Percentiles rank a stretch among this genome's conserved stretches.
Evolutionary conservation across 1,140 invertebrate genomes (phyloP).

Genomic region (Colletes latitarsis): DNA sequence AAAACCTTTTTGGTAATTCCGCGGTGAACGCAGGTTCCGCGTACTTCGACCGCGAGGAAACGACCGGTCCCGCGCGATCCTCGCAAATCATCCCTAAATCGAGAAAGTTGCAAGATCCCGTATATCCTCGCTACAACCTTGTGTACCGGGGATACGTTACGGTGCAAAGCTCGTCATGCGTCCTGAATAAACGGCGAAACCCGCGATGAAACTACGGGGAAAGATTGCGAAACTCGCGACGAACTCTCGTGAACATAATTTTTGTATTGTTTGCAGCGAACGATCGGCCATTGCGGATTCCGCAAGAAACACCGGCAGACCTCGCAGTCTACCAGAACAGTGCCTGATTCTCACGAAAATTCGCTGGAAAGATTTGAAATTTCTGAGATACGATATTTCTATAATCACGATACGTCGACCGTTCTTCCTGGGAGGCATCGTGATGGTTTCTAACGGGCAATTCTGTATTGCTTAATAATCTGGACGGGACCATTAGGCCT

Average conservation of each 20-base stretch:
- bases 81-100: constrained; percentile 75
- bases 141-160: background rate
- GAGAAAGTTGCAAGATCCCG: constrained; percentile 66
- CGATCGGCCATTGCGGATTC: constrained; percentile 74
- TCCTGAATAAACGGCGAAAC: constrained; percentile 73
- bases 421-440: too few species aligned
- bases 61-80: constrained; percentile 40
- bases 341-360: constrained; percentile 63
- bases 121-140: constrained; percentile 40
- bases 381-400: too few species aligned
- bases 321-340: background rate
- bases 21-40: background rate
- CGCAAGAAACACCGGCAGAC: constrained; percentile 65
- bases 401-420: too few species aligned
- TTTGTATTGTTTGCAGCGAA: constrained; percentile 77
- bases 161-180: constrained; percentile 69
- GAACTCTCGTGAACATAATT: constrained; percentile 80
- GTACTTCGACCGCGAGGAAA: background rate
- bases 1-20: background rate
- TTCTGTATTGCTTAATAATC: constrained; percentile 65
- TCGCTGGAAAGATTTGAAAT: constrained; percentile 48
- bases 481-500: constrained; percentile 63
- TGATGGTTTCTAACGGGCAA: background rate
- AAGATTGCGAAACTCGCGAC: constrained; percentile 76
- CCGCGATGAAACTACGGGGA: constrained; percentile 66